Evolutionary conservation across 1,140 invertebrate genomes (phyloP).

Genomic region (Nebria ingens): DNA sequence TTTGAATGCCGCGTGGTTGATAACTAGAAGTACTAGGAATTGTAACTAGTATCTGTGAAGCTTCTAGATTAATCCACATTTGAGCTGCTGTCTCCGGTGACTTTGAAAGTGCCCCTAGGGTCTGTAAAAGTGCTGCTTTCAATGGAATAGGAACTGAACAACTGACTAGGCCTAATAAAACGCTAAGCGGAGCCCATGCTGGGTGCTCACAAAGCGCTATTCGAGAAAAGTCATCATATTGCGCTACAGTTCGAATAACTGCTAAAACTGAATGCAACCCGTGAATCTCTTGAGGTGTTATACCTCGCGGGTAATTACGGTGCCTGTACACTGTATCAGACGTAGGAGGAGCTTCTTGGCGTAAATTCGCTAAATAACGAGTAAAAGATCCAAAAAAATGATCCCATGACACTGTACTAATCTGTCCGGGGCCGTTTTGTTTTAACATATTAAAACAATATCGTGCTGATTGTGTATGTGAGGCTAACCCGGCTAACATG

Average conservation of each 20-base stretch:
- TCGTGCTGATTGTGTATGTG: constrained; percentile 56
- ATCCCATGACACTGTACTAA: constrained; percentile 63
- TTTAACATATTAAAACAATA: constrained; percentile 83
- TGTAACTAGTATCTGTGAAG: constrained; percentile 69
- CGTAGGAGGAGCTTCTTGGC: constrained; percentile 52
- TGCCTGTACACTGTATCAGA: constrained; percentile 54
- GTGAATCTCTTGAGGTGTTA: constrained; percentile 77
- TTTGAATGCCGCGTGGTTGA: constrained; percentile 55
- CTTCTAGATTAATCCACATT: constrained; percentile 80
- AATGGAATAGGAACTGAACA: constrained; percentile 76
- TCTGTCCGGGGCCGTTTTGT: constrained; percentile 44
- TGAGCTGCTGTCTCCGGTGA: constrained; percentile 62
- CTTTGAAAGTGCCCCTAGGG: constrained; percentile 65
- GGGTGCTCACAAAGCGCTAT: constrained; percentile 75
- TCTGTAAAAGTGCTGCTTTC: constrained; percentile 71
- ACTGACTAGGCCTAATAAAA: constrained; percentile 71
- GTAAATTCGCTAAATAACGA: constrained; percentile 58
- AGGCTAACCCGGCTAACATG: constrained; percentile 75
- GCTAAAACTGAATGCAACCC: constrained; percentile 71
- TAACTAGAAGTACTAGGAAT: constrained; percentile 51
- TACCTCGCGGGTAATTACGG: constrained; percentile 48
- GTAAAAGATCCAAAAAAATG: constrained; percentile 80
- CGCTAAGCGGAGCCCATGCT: constrained; percentile 69
- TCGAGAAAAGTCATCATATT: constrained; percentile 66
- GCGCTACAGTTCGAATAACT: constrained; percentile 65